Conservation (phyloP, 1,140 invertebrate species). For the Melanaphis sacchari region DNA sequence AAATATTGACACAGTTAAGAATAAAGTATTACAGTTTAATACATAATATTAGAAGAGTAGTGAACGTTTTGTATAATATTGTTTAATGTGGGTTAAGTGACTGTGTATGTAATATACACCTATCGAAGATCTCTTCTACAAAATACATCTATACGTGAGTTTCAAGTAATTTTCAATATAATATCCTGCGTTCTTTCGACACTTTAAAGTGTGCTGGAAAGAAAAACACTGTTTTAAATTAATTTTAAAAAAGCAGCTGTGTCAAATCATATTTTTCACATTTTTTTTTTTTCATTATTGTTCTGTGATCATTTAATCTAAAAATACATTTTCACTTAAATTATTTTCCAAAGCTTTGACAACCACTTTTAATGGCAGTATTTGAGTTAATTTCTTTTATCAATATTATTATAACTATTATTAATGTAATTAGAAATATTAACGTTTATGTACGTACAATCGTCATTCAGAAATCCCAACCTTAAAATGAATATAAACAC, state of each 20-base stretch:
- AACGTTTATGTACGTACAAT: neutral
- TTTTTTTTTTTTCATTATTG: neutral
- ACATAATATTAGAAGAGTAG: no score
- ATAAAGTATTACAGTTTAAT: neutral
- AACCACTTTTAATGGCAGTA: neutral
- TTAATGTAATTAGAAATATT: neutral
- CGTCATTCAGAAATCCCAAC: neutral
- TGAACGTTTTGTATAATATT: neutral
- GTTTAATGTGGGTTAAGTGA: neutral
- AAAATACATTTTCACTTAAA: neutral
- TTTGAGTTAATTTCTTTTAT: neutral
- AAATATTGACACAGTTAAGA: neutral
- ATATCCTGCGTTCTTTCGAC: neutral
- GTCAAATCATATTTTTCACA: neutral
- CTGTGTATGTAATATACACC: neutral
- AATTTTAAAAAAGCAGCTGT: neutral
- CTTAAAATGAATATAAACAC: neutral
- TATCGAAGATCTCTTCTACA: neutral
- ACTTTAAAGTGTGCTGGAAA: neutral
- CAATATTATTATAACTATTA: neutral
- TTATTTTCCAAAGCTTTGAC: neutral
- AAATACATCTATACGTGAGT: neutral
- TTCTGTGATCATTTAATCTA: neutral
- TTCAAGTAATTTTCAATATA: constrained; percentile 23
- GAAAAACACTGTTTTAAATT: neutral